Base-by-base conservation (phyloP, 2,797 vertebrate genomes). In the Hipposideros larvatus region DNA sequence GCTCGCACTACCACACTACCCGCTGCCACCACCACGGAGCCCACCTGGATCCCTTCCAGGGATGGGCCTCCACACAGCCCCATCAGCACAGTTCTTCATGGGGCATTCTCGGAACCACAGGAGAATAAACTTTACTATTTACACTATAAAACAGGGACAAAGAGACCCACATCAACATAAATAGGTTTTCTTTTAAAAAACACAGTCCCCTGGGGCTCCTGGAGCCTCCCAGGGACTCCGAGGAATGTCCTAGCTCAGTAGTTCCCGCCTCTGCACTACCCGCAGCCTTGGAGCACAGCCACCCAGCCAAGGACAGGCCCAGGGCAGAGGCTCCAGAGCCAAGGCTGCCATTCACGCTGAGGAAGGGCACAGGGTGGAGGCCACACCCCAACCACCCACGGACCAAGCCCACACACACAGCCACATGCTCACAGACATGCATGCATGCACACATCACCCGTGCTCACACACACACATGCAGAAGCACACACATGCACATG, bases 171-270 rank as follows among this genome's bases (percentile, higher is more conserved):
- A 97, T 98, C 98, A 98, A 99, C 97, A 99, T 99, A 99, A 99
- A 99, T 99, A 99, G 98, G 98, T 97, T 98, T 98, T 87, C 94
- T 97, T 97, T 99, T 98, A 98, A 99, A 99, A 99, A 99, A 99
- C 98, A 99, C 98, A 99, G 98, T 98, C 98, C 98, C 99, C 98
- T 98, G 97, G 98, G 99, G 98, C 99, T 99, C 99, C 99, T 99
- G 99, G 99, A 99, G 99, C 98, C 99, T 98, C 98, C 98, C 98
- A 2, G 98, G 98, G 98, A 98, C 98, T 99, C 98, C 98, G 0
- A 98, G 98, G 98, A 98, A 98, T 94, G 98, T 98, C 98, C 98
- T 99, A 98, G 98, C 99, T 99, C 99, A 99, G 99, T 99, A 99
- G 99, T 99, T 99, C 99, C 99, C 98, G 9, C 3, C 6, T 79